Evolutionary conservation across 2,797 vertebrate species (phyloP).

Genomic region (Bradypodion ventrale): DNA sequence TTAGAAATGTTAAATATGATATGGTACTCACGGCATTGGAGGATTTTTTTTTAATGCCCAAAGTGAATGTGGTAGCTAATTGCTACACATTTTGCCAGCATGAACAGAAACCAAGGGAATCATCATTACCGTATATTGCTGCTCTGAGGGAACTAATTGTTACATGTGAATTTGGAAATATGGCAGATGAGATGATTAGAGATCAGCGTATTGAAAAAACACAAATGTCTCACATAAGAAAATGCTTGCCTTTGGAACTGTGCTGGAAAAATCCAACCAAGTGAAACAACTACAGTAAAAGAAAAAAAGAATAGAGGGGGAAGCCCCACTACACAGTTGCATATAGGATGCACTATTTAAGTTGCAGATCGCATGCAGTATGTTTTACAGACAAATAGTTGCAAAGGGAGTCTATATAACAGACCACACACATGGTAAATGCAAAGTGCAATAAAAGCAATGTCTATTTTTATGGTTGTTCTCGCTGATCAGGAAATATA

Average conservation of each 20-base stretch:
- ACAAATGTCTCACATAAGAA: background rate
- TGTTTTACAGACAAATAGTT: constrained; percentile 31
- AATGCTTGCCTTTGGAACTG: constrained; percentile 9
- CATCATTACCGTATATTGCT: background rate
- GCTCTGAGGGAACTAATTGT: constrained; percentile 16
- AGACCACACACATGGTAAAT: constrained; percentile 18
- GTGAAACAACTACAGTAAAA: constrained; percentile 34
- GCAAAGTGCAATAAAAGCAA: background rate
- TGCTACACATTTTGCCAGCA: constrained; percentile 8
- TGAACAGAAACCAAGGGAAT: constrained; percentile 1
- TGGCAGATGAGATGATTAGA: constrained; percentile 30
- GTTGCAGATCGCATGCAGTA: constrained; percentile 11
- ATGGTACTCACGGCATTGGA: background rate
- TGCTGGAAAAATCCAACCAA: constrained; percentile 35
- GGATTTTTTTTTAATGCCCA: constrained; percentile 23
- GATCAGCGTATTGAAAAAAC: constrained; percentile 25
- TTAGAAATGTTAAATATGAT: background rate
- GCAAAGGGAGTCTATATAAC: constrained; percentile 30
- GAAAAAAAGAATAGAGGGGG: constrained; percentile 18
- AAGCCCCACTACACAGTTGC: background rate
- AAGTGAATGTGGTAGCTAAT: constrained; percentile 22
- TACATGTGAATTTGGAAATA: constrained; percentile 22
- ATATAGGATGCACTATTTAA: background rate
- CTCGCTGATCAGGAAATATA: background rate
- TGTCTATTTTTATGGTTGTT: background rate